These are phyloP conservation scores for Hoplias malabaricus DNA, from an alignment of 2,113 vertebrate genomes.

Conservation along the genomic window DNA sequence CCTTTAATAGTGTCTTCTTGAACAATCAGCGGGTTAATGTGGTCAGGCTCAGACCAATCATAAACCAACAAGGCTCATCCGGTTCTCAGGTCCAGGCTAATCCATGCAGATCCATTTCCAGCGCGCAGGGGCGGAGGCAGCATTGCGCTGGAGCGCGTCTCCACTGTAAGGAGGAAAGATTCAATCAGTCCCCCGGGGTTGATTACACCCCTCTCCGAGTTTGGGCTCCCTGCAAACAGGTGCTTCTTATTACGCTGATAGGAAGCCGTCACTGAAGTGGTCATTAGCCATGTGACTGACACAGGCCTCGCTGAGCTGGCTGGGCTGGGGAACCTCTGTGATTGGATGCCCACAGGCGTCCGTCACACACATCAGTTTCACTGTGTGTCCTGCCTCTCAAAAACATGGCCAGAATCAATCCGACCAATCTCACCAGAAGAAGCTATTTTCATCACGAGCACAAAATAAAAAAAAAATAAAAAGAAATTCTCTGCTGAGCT, in stretches of 20 bases:
- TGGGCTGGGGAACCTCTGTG: slow-evolving; percentile 51
- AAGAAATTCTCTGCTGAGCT: slow-evolving; percentile 15
- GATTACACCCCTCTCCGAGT: slow-evolving; percentile 66
- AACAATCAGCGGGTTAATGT: slow-evolving; percentile 78
- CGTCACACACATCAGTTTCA: slow-evolving; percentile 52
- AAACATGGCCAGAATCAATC: slow-evolving; percentile 61
- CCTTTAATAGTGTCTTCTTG: slow-evolving; percentile 72
- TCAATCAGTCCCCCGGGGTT: slow-evolving; percentile 72
- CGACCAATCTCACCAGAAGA: slow-evolving; percentile 53
- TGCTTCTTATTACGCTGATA: slow-evolving; percentile 74
- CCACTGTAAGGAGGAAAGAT: slow-evolving; percentile 73
- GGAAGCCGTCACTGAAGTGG: slow-evolving; percentile 64
- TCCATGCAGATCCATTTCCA: slow-evolving; percentile 68
- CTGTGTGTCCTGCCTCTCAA: slow-evolving; percentile 51
- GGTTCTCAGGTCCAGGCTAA: slow-evolving; percentile 65
- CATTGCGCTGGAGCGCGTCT: slow-evolving; percentile 71
- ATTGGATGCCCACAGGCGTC: slow-evolving; percentile 54
- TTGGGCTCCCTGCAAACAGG: slow-evolving; percentile 60
- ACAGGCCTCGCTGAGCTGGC: slow-evolving; percentile 48
- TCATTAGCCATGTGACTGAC: slow-evolving; percentile 61
- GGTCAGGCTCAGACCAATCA: slow-evolving; percentile 74
- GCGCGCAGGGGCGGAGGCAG: slow-evolving; percentile 54
- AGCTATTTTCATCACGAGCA: slow-evolving; percentile 45
- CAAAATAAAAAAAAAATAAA: too few relatives aligned
- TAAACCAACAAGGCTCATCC: slow-evolving; percentile 73